These are phyloP conservation scores for zebrafish (Danio rerio) DNA, from an alignment of 2,113 vertebrate species.

Conservation along the genomic window DNA sequence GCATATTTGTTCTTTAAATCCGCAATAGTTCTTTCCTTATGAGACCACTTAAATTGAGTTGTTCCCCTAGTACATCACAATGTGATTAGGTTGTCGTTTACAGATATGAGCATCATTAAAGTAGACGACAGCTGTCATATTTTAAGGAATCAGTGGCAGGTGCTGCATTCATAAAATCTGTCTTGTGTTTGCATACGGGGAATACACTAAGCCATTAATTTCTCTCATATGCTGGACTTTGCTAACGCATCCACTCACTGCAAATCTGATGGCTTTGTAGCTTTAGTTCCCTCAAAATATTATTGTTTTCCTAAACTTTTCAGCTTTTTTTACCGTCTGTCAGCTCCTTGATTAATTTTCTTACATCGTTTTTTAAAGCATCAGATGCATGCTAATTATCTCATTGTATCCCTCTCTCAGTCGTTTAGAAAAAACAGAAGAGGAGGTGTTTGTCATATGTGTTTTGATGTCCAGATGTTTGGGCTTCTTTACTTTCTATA, in stretches of 20 bases:
- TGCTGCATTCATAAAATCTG: not conserved
- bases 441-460: conserved; percentile 27
- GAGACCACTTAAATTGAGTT: not conserved
- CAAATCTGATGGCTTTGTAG: conserved; percentile 6
- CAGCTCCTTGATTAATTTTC: conserved; percentile 3
- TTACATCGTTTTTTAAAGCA: conserved; percentile 16
- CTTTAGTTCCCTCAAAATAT: conserved; percentile 9
- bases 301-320: not conserved
- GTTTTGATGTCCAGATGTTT: conserved; percentile 37
- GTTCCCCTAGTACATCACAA: conserved; percentile 5
- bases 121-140: conserved; percentile 2
- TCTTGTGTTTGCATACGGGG: not conserved
- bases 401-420: not conserved
- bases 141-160: not conserved
- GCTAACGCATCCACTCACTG: not conserved
- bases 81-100: conserved; percentile 30
- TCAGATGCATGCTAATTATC: conserved; percentile 38
- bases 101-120: conserved; percentile 16
- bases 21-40: not conserved
- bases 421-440: not conserved
- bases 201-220: not conserved
- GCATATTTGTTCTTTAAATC: too few relatives aligned
- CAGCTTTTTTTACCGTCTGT: conserved; percentile 18
- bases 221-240: not conserved
- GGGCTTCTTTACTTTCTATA: conserved; percentile 11